Percentiles rank a stretch among this genome's conserved stretches.
Evolutionary conservation across 2,113 vertebrate species (phyloP).

Genomic region (Chaetura pelagica): DNA sequence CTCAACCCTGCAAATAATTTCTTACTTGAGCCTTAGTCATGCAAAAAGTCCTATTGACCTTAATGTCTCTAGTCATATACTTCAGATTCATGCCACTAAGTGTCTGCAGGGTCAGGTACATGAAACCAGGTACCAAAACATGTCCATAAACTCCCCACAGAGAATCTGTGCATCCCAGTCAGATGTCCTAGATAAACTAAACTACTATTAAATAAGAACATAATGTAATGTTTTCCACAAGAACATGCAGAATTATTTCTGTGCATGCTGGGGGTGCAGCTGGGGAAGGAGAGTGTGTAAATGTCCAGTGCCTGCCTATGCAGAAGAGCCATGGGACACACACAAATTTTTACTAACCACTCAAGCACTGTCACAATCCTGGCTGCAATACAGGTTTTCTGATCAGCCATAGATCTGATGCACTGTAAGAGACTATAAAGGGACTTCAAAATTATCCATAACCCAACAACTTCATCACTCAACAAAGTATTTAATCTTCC

Average conservation of each 20-base stretch:
- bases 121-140: neutral
- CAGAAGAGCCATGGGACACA: neutral
- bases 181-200: neutral
- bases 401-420: neutral
- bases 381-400: neutral
- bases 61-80: neutral
- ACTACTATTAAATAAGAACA: neutral
- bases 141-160: neutral
- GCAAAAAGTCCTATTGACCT: neutral
- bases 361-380: neutral
- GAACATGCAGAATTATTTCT: neutral
- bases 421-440: conserved; percentile 37
- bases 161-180: neutral
- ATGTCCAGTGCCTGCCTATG: neutral
- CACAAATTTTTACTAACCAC: neutral
- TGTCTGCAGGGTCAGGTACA: neutral
- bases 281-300: neutral
- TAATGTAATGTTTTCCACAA: neutral
- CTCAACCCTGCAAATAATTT: neutral
- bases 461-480: conserved; percentile 32
- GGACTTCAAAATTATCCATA: conserved; percentile 44
- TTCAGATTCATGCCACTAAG: neutral
- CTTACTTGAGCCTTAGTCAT: neutral
- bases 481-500: conserved; percentile 51
- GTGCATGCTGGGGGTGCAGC: neutral